phyloP scores from a whole-genome alignment of 1,140 invertebrate genomes.

The Planococcus citri region DNA sequence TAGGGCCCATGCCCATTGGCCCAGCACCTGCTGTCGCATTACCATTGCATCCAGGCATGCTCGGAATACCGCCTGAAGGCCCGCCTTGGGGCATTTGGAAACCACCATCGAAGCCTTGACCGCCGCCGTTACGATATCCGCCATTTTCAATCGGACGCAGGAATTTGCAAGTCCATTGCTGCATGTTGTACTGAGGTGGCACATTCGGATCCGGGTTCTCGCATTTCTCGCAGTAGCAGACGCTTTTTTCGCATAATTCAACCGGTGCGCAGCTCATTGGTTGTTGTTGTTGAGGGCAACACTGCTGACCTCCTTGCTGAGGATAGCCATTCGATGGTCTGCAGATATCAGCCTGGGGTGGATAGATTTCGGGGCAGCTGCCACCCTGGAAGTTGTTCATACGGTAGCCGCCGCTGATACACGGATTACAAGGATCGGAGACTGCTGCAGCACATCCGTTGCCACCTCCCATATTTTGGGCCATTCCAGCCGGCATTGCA shows the following conservation, averaged over 20 bases:
- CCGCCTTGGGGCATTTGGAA: neutral
- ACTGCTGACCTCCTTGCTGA: too few species aligned
- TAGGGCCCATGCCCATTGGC: neutral
- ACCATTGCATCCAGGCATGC: neutral
- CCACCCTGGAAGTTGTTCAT: neutral
- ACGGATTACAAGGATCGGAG: neutral
- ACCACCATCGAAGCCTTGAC: too few species aligned
- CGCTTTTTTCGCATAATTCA: neutral
- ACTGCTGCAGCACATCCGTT: neutral
- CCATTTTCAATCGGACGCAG: neutral
- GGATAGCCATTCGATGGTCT: neutral
- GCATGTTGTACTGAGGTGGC: neutral
- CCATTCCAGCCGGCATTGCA: neutral
- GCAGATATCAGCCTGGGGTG: neutral
- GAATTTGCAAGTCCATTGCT: neutral
- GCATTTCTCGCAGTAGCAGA: neutral
- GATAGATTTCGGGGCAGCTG: neutral
- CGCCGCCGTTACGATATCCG: neutral
- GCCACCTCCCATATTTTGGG: neutral
- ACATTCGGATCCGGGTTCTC: neutral
- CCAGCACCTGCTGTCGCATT: neutral
- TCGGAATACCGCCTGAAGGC: neutral
- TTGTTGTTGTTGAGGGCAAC: neutral
- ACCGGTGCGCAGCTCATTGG: neutral
- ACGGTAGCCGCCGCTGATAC: neutral